Base-by-base conservation (phyloP, 2,797 vertebrate species). In the Sphenopsis melanotis region DNA sequence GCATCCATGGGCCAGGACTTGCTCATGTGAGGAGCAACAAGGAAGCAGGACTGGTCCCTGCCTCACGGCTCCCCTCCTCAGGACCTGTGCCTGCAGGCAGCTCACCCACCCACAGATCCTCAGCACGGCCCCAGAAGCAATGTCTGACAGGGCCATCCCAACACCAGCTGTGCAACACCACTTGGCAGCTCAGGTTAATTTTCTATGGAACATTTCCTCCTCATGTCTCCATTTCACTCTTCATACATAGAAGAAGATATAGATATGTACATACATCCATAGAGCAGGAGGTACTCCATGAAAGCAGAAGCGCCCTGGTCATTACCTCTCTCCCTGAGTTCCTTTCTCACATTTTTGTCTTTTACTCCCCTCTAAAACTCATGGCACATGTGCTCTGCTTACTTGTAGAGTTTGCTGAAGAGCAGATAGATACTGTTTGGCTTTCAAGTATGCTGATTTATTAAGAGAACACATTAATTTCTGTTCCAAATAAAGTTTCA, bases 41-140 rank as follows among this genome's bases (percentile, higher is more conserved):
- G 12, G n/a, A 37, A 71, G 55, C 12, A 55, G 21, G 11, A 11
- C 20, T 83, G 19, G 22, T 42, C 22, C 56, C 37, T 56, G 27
- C 10, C 13, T 39, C 3, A 0, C 0, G 0, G 3, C 13, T 63
- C 6, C 32, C 18, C 9, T 34, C 34, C 1, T 2, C 19, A 61
- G 29, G 15, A 34, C 29, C 61, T 0, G 2, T 0, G 0, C 27
- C 16, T 42, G 24, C 0, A 2, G 37, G 22, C 17, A 41, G 42
- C 15, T 70, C 30, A 44, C 1, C 29, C 12, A 29, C 32, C 29
- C 5, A 0, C 0, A 1, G 14, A 46, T 15, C 15, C 39, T 32
- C 20, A 29, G 1, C 2, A 12, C 26, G 44, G 24, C 44, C 37
- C 24, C 20, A n/a, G 39, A 41, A 37, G 20, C n/a, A 53, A 6